Evolutionary conservation across 2,113 vertebrate genomes (phyloP), one percentile per base, ranked within the genome.

Genomic region (Toxotes jaculatrix): DNA sequence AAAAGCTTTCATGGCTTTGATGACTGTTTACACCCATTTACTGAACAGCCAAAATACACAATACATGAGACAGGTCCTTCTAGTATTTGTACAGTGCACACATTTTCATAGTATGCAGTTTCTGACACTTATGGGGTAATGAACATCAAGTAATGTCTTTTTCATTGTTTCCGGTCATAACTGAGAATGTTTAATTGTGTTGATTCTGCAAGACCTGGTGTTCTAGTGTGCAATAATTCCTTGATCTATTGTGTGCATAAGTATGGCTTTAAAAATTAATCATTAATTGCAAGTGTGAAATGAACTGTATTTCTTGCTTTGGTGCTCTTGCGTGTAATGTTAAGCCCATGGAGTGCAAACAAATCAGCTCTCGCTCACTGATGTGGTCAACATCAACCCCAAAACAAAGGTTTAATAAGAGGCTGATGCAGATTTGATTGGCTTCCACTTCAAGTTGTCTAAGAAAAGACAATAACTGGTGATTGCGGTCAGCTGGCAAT

Each of bases 401-500:
- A 5, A 43, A 75, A 53, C 21, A 53, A 7, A 3, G 36, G 40
- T 32, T 69, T 62, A 72, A 70, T 56, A 51, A 67, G 60, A 40
- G 27, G 38, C 36, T 56, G 8, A 23, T 57, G 1, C 14, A 43
- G 55, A 67, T 11, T 27, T 64, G 74, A 84, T 79, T 57, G n/a
- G 34, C 36, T 40, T 12, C 23, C 34, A 68, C 72, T 79, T 79
- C 5, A 67, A 51, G 27, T 56, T 57, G 8, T 66, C 13, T 27
- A 40, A 63, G 53, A 31, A 31, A 69, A 57, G 31, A 75, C 45
- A 34, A 45, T n/a, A 38, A 19, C 13, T 3, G 12, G 7, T 79
- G 66, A 87, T 64, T 79, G 36, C 27, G 1, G 27, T 73, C 42
- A 40, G 34, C 51, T 31, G 17, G 66, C 53, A 70, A 63, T 83